These are phyloP conservation scores for Zoanthus sansibaricus DNA, from an alignment of 92 coral and sea anemone genomes.

Conservation along the genomic window DNA sequence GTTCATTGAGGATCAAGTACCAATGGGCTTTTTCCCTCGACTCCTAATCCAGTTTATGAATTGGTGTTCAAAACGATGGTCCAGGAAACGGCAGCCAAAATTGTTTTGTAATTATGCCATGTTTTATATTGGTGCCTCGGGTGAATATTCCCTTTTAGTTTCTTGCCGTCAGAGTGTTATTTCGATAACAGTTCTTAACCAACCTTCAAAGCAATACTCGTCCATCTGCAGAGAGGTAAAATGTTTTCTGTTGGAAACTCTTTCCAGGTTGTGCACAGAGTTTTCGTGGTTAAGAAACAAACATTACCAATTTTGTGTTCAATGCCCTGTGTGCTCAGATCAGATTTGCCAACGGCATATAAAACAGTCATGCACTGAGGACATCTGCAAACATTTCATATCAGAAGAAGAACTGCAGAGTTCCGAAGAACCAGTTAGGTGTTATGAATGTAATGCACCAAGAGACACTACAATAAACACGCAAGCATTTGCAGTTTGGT, in stretches of 20 bases:
- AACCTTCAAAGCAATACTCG: background rate
- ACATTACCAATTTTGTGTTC: conserved; percentile 40
- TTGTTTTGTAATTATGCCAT: conserved; percentile 48
- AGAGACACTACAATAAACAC: background rate
- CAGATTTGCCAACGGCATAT: background rate
- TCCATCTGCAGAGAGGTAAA: conserved; percentile 31
- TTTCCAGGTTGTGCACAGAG: conserved; percentile 54
- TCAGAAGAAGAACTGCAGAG: conserved; percentile 26
- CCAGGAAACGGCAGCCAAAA: conserved; percentile 33
- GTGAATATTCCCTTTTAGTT: conserved; percentile 41
- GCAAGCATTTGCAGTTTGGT: conserved; percentile 4
- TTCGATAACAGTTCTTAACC: background rate
- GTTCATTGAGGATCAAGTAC: conserved; percentile 52
- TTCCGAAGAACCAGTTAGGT: background rate
- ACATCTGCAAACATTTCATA: conserved; percentile 20
- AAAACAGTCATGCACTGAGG: background rate
- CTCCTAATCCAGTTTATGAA: conserved; percentile 28
- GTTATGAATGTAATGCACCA: background rate
- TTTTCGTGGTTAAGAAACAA: conserved; percentile 54
- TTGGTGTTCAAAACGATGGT: conserved; percentile 43
- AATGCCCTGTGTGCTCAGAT: conserved; percentile 55
- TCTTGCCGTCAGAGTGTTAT: background rate
- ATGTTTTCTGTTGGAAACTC: conserved; percentile 40
- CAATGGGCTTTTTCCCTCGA: conserved; percentile 22
- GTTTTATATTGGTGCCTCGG: conserved; percentile 14